Percentiles rank a stretch among this genome's conserved stretches.
Evolutionary conservation across 1,140 invertebrate genomes (phyloP).

Genomic region (Microplitis demolitor): DNA sequence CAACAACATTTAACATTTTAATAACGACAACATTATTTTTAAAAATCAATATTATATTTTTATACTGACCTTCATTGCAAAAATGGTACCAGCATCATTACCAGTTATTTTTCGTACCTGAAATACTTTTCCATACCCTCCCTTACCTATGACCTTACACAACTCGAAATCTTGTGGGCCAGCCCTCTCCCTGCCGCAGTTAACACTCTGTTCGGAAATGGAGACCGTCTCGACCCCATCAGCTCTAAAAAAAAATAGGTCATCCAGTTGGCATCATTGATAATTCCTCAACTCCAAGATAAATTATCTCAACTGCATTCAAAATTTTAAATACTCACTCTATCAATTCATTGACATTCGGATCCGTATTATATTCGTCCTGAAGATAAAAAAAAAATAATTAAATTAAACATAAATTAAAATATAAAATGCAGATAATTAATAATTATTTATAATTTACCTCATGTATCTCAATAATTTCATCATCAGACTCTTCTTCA

Average conservation of each 20-base stretch:
- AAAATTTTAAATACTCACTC: conserved; percentile 69
- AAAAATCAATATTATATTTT: not conserved
- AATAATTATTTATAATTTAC: conserved; percentile 65
- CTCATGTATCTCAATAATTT: conserved; percentile 83
- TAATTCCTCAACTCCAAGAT: not conserved
- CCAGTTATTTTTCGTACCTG: conserved; percentile 93
- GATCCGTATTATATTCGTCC: conserved; percentile 77
- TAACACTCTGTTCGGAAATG: conserved; percentile 86
- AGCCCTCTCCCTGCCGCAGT: conserved; percentile 78
- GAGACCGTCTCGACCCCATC: conserved; percentile 83
- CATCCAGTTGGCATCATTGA: not conserved
- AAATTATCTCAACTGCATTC: not conserved
- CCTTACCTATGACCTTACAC: conserved; percentile 95
- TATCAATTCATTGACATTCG: conserved; percentile 75
- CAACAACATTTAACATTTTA: conserved; percentile 1
- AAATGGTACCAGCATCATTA: conserved; percentile 87
- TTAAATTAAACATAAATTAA: conserved; percentile 1
- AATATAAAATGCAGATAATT: not conserved
- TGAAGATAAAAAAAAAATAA: conserved; percentile 45
- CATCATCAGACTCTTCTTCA: conserved; percentile 76
- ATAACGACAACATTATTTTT: not conserved
- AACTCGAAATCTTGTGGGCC: conserved; percentile 94
- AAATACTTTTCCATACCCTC: conserved; percentile 98
- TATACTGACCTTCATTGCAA: conserved; percentile 92
- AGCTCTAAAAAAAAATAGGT: conserved; percentile 58